Evolutionary conservation across 2,888 invertebrate species (phyloP).

Genomic region (Lasioglossum oenotherae): DNA sequence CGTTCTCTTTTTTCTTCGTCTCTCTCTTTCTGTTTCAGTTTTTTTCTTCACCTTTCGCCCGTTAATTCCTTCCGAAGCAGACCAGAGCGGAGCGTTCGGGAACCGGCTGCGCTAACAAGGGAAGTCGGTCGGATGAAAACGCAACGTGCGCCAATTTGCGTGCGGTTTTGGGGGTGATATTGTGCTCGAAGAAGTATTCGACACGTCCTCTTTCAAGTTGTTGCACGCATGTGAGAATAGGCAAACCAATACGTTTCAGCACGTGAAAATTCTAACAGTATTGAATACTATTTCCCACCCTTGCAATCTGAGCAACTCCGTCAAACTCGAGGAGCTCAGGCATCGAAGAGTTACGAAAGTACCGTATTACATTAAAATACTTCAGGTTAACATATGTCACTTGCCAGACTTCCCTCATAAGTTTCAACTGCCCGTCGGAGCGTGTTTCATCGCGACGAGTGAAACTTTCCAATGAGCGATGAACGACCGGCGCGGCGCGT

Average conservation of each 20-base stretch:
- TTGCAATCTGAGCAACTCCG: neutral
- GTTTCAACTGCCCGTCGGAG: slow-evolving; percentile 16
- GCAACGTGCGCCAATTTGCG: neutral
- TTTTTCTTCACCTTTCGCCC: neutral
- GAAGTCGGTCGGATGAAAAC: neutral
- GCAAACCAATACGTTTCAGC: no score
- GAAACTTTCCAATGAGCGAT: slow-evolving; percentile 55
- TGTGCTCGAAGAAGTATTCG: neutral
- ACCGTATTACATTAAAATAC: neutral
- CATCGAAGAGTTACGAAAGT: neutral
- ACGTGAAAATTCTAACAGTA: no score
- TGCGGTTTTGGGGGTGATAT: neutral
- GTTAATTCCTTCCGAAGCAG: slow-evolving; percentile 12
- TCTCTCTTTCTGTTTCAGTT: neutral
- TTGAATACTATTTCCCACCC: neutral
- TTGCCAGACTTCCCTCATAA: neutral
- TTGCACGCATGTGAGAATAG: no score
- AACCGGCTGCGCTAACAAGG: neutral
- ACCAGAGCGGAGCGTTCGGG: slow-evolving; percentile 17
- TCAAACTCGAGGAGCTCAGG: neutral
- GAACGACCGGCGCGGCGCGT: neutral
- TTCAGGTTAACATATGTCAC: neutral
- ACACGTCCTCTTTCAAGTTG: neutral
- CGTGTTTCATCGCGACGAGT: neutral
- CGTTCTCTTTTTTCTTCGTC: neutral